Conservation (phyloP, 2,797 vertebrate genomes). For the Carcharodon carcharias region DNA sequence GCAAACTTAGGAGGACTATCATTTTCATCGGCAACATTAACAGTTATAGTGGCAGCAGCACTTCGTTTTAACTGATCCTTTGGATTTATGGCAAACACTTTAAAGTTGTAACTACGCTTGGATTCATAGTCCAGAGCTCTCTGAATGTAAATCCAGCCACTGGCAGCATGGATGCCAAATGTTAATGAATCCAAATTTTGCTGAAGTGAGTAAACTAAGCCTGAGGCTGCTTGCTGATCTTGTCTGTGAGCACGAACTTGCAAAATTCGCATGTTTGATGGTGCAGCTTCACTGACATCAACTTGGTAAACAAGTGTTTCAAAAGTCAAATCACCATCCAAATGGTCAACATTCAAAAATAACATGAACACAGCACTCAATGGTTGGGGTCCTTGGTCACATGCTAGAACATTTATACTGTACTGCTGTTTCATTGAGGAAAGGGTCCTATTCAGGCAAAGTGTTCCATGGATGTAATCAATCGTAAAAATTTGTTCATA, state of each 20-base stretch:
- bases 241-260: constrained; percentile 63
- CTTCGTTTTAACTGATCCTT: constrained; percentile 47
- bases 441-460: constrained; percentile 65
- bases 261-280: constrained; percentile 60
- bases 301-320: constrained; percentile 76
- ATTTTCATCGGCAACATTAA: constrained; percentile 79
- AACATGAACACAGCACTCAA: constrained; percentile 61
- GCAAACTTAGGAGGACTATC: constrained; percentile 74
- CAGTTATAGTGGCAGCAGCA: constrained; percentile 62
- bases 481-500: constrained; percentile 58
- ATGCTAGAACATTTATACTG: constrained; percentile 61
- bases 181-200: constrained; percentile 50
- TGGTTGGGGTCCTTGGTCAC: constrained; percentile 68
- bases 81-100: constrained; percentile 55
- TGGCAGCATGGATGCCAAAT: constrained; percentile 66
- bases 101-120: constrained; percentile 57
- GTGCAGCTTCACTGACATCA: constrained; percentile 73
- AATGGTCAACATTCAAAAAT: constrained; percentile 57
- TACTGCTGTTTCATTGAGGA: constrained; percentile 46
- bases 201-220: constrained; percentile 61
- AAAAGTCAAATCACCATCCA: constrained; percentile 62
- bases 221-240: constrained; percentile 30
- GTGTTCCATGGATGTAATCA: constrained; percentile 60
- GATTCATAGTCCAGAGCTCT: constrained; percentile 72
- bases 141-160: constrained; percentile 73